A percentile compares a stretch with the other conserved stretches of the same genome.
phyloP scores from a whole-genome alignment of 2,888 invertebrate species.

The Allygus modestus region DNA sequence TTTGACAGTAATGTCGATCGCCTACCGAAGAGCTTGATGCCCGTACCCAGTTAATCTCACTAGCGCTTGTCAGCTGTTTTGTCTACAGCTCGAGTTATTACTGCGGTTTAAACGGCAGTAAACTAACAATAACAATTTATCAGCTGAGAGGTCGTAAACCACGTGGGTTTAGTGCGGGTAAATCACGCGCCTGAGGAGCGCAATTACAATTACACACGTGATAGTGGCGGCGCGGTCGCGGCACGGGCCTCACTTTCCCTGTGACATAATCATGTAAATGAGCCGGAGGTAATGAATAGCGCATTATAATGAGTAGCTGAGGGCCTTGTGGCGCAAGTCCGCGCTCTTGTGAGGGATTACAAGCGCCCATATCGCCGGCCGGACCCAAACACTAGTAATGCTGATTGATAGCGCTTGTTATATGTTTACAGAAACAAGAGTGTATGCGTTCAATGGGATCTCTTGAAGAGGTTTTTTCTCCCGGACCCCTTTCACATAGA shows the following conservation, averaged over 20 bases:
- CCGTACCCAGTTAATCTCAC: not conserved
- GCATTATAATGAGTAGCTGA: slow-evolving; percentile 41
- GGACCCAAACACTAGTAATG: not conserved
- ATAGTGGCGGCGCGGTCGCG: not conserved
- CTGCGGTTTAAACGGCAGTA: slow-evolving; percentile 27
- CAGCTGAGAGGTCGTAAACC: slow-evolving; percentile 42
- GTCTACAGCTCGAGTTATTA: slow-evolving; percentile 29
- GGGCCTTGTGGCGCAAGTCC: slow-evolving; percentile 29
- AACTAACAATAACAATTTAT: slow-evolving; percentile 46
- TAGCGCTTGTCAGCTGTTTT: slow-evolving; percentile 6
- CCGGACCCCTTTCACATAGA: no score
- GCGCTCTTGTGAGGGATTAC: not conserved
- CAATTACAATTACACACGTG: not conserved
- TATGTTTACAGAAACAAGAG: no score
- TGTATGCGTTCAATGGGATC: no score
- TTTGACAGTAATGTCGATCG: not conserved
- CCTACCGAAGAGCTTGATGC: not conserved
- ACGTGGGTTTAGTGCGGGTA: no score
- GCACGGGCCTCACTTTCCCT: not conserved
- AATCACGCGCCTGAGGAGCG: slow-evolving; percentile 2
- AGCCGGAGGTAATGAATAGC: slow-evolving; percentile 38
- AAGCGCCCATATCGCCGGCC: not conserved
- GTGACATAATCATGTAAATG: slow-evolving; percentile 48
- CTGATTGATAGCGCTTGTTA: not conserved
- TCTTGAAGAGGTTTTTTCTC: no score